Evolutionary conservation across 2,888 invertebrate genomes (phyloP).

Genomic region (Athalia circularis): DNA sequence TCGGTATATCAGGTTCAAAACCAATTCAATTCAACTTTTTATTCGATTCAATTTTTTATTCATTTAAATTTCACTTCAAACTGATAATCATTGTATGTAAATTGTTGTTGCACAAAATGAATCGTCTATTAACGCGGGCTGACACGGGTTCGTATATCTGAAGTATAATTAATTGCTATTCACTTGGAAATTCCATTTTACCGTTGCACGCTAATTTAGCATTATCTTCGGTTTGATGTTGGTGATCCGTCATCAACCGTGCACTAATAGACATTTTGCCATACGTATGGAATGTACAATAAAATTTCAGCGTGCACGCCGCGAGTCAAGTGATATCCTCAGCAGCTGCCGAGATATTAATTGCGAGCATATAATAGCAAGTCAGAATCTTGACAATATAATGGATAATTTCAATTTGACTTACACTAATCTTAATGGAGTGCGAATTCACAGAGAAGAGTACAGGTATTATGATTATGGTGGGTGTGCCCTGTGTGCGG

Average conservation of each 20-base stretch:
- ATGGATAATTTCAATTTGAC: neutral
- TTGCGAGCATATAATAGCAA: neutral
- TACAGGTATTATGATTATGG: neutral
- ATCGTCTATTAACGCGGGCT: too few relatives aligned
- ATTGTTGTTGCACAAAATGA: neutral
- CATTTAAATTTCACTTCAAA: neutral
- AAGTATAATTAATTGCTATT: slow-evolving; percentile 71
- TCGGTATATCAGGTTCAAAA: too few relatives aligned
- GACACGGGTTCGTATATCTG: too few relatives aligned
- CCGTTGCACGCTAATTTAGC: slow-evolving; percentile 62
- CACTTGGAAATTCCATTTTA: slow-evolving; percentile 70
- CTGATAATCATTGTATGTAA: neutral
- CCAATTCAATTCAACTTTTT: too few relatives aligned
- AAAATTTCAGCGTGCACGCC: neutral
- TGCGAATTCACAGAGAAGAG: neutral
- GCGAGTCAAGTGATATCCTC: neutral
- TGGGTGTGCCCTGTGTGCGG: neutral
- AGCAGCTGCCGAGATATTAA: slow-evolving; percentile 23
- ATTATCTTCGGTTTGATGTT: slow-evolving; percentile 23
- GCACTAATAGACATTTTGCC: neutral
- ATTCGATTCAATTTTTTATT: too few relatives aligned
- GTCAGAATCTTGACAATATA: neutral
- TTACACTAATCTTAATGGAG: slow-evolving; percentile 1
- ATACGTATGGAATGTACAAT: neutral
- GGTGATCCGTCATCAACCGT: slow-evolving; percentile 17